Evolutionary conservation across 2,888 invertebrate species (phyloP).

Genomic region (Brenthis hecate): DNA sequence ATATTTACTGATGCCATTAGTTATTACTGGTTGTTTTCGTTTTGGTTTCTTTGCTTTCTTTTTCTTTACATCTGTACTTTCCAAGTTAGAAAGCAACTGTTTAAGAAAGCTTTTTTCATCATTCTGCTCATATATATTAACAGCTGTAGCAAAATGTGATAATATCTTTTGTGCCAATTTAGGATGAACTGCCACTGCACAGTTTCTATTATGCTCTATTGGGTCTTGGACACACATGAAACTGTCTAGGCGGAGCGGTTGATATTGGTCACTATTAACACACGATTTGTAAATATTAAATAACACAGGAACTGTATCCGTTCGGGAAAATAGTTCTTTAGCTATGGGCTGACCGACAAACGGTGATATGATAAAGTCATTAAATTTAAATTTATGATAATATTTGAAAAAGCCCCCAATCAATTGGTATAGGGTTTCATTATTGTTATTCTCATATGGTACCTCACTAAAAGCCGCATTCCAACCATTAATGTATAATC

Average conservation of each 20-base stretch:
- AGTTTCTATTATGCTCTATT: slow-evolving; percentile 48
- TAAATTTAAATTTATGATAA: slow-evolving; percentile 48
- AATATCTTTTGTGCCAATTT: slow-evolving; percentile 37
- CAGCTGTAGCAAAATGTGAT: slow-evolving; percentile 31
- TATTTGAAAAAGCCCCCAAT: slow-evolving; percentile 52
- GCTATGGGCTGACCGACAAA: slow-evolving; percentile 43
- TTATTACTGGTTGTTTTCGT: background rate
- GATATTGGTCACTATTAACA: background rate
- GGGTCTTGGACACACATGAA: slow-evolving; percentile 49
- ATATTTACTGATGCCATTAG: slow-evolving; percentile 11
- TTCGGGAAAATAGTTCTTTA: slow-evolving; percentile 36
- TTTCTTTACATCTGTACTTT: background rate
- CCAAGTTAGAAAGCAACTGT: slow-evolving; percentile 14
- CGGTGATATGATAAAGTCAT: slow-evolving; percentile 44
- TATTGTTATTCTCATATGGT: slow-evolving; percentile 21
- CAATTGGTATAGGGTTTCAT: slow-evolving; percentile 45
- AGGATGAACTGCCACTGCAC: slow-evolving; percentile 41
- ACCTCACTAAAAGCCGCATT: slow-evolving; percentile 78
- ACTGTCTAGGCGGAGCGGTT: slow-evolving; percentile 38
- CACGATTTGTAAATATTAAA: slow-evolving; percentile 44
- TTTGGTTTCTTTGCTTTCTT: slow-evolving; percentile 1
- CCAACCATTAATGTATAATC: slow-evolving; percentile 77
- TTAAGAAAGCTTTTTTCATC: slow-evolving; percentile 19
- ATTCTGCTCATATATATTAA: slow-evolving; percentile 36
- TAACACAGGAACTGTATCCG: slow-evolving; percentile 38